Conservation (phyloP, 2,113 vertebrate species). For the Mionectes macconnelli region DNA sequence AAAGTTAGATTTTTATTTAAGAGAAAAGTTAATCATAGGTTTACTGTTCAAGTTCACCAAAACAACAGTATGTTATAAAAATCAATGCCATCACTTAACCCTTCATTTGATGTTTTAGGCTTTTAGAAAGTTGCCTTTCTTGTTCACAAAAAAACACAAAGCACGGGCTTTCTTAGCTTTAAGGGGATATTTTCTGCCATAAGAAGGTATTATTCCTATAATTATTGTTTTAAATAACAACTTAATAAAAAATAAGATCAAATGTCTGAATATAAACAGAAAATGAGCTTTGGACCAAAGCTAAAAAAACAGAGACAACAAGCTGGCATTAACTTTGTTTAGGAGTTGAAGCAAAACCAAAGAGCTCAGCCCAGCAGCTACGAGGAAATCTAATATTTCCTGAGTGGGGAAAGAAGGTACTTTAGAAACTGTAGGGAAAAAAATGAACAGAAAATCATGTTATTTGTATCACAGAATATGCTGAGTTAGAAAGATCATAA, state of each 20-base stretch:
- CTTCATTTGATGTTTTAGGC: background rate
- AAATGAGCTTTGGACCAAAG: constrained; percentile 33
- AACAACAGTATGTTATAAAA: background rate
- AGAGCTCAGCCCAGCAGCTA: constrained; percentile 44
- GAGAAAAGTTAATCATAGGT: background rate
- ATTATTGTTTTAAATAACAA: background rate
- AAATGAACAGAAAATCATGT: constrained; percentile 17
- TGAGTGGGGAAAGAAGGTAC: background rate
- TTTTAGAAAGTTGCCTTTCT: background rate
- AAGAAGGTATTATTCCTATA: background rate
- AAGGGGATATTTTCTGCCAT: background rate
- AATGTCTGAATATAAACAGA: constrained; percentile 42
- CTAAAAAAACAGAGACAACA: constrained; percentile 26
- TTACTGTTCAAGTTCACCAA: background rate
- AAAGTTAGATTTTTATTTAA: background rate
- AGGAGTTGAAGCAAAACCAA: constrained; percentile 42
- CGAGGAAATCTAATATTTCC: constrained; percentile 54
- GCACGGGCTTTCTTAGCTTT: background rate
- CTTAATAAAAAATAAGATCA: constrained; percentile 9
- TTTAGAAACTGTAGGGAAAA: background rate
- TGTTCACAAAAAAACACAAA: background rate
- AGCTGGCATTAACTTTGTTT: constrained; percentile 33
- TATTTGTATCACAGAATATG: background rate
- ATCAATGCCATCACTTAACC: background rate
- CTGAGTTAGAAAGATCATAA: background rate